Percentiles rank a stretch among this genome's conserved stretches.
Conservation (phyloP, 2,113 vertebrate genomes). For the Coptodon bakossiorum region DNA sequence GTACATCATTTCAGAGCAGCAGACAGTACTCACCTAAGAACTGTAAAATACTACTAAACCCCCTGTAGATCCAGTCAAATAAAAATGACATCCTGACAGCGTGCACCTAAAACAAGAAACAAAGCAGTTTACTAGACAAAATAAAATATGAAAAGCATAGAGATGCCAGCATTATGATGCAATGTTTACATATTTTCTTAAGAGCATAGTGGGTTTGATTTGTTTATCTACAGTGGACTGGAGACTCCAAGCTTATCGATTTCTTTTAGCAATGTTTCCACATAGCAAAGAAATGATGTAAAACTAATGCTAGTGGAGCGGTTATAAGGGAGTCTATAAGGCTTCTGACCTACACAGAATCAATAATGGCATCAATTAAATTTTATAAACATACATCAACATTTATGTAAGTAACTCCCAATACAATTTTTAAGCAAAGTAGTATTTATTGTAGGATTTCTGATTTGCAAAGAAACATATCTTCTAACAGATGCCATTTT, state of each 20-base stretch:
- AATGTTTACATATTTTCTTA: background rate
- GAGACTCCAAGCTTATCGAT: background rate
- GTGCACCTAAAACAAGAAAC: conserved; percentile 51
- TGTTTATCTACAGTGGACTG: background rate
- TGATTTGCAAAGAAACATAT: background rate
- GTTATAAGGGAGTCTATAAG: background rate
- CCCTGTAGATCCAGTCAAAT: conserved; percentile 93
- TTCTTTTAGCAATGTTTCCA: background rate
- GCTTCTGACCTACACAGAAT: background rate
- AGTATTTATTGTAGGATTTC: background rate
- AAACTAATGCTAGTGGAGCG: background rate
- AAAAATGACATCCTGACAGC: conserved; percentile 86
- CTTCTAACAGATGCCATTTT: background rate
- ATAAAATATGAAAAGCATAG: background rate
- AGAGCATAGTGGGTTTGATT: background rate
- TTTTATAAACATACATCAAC: background rate
- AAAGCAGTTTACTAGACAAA: background rate
- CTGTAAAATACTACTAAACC: conserved; percentile 91
- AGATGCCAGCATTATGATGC: background rate
- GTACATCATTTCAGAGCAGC: background rate
- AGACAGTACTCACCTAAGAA: conserved; percentile 80
- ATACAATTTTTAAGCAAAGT: background rate
- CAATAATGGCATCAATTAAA: background rate
- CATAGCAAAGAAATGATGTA: background rate
- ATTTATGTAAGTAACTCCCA: background rate